These are phyloP conservation scores for Trichopoda pennipes DNA, from an alignment of 2,888 invertebrate genomes.

Conservation along the genomic window DNA sequence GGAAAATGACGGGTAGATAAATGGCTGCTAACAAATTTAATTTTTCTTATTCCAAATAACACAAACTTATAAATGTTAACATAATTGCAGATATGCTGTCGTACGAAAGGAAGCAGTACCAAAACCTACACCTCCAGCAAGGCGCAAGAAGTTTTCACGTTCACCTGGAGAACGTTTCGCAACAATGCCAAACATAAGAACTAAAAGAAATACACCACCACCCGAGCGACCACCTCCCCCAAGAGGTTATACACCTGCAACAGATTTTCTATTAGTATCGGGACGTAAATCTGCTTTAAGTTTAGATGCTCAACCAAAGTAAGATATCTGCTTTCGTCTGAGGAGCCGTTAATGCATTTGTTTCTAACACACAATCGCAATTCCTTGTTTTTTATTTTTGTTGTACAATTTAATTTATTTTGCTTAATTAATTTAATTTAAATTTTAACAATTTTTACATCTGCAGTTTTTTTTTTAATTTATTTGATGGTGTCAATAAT, in stretches of 20 bases:
- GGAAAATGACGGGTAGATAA: conserved; percentile 81
- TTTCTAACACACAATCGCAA: conserved; percentile 50
- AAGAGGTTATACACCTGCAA: conserved; percentile 83
- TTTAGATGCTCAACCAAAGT: conserved; percentile 70
- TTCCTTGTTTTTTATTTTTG: no score
- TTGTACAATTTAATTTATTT: conserved; percentile 41
- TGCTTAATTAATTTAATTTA: conserved; percentile 43
- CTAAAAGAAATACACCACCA: conserved; percentile 79
- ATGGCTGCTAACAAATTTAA: no score
- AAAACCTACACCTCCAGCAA: conserved; percentile 84
- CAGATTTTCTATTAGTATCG: conserved; percentile 82
- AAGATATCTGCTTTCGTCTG: conserved; percentile 64
- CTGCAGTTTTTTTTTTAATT: neutral
- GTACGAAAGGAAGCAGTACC: conserved; percentile 87
- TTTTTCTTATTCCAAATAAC: neutral
- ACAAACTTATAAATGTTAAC: neutral
- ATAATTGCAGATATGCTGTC: conserved; percentile 86
- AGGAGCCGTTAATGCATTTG: conserved; percentile 56
- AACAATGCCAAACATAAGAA: conserved; percentile 83
- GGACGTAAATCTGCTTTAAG: conserved; percentile 83
- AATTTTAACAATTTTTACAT: conserved; percentile 12
- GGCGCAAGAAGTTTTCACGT: conserved; percentile 83
- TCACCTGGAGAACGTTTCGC: conserved; percentile 85
- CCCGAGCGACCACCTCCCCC: conserved; percentile 84
- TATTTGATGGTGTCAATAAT: no score